Base-by-base conservation (phyloP, 2,888 invertebrate species). In the Cheilosia soror region DNA sequence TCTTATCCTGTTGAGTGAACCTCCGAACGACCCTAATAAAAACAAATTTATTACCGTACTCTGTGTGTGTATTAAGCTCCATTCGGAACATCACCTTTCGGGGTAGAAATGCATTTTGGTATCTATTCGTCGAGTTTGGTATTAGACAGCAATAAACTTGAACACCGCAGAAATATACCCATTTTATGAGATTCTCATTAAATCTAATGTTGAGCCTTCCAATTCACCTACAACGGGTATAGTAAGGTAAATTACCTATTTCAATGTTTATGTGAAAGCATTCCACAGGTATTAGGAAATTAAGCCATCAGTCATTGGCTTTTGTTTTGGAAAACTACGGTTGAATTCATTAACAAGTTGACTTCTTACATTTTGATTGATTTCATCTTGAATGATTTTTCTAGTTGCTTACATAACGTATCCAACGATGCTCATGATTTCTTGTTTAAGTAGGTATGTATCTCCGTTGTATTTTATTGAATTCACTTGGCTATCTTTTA, bases 171-270 rank as follows among this genome's bases (percentile, higher is more conserved):
- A 15, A 68, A 63, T 33, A 63, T 33, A 20, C 57, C 49, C 55
- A 49, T 71, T 78, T 78, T 78, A 78, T 31, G 78, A 57, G 33
- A 63, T 31, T 55, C 69, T 63, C 63, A 57, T 78, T 78, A 78
- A 71, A 63, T 69, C 69, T 15, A 29, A 69, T 20, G 66, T 66
- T 53, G 37, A 77, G 66, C 31, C 57, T 40, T 60, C 31, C 58
- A 40, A 65, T 57, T 65, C 47, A 11, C 31, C 66, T 68, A 33
- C 42, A 47, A 69, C 49, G 60, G 49, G 53, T 37, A n/a, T n/a
- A 5, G 53, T 6, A 20, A 27, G 31, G 29, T 37, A n/a, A 9
- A 47, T 9, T 4, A 2, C 20, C 20, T 27, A 9, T 13, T 25
- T 33, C 11, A 1, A 15, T 15, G 40, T 2, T 1, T 1, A 29